Evolutionary conservation across 2,888 invertebrate genomes (phyloP).

Genomic region (Choristoneura rosaceana): DNA sequence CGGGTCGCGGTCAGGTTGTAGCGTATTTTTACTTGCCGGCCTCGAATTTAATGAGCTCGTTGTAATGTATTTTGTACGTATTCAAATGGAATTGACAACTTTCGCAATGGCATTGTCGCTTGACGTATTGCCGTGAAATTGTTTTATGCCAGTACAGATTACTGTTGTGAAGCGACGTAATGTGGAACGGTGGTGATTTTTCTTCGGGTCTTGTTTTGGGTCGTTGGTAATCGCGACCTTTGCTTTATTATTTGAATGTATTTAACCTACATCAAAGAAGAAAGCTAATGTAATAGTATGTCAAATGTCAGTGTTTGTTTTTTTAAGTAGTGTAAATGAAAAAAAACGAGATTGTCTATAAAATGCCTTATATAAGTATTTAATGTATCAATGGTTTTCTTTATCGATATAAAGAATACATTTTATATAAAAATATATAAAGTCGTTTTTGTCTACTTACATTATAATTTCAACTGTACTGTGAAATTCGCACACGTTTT

Average conservation of each 20-base stretch:
- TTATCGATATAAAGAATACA: no score
- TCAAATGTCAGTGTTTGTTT: neutral
- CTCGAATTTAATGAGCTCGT: constrained; percentile 64
- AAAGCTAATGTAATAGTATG: neutral
- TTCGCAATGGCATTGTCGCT: constrained; percentile 50
- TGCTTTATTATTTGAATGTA: constrained; percentile 19
- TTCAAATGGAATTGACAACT: constrained; percentile 52
- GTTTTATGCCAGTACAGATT: constrained; percentile 34
- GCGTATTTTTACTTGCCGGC: constrained; percentile 64
- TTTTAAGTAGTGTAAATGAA: no score
- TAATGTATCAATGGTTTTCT: no score
- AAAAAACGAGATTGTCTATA: no score
- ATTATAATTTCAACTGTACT: no score
- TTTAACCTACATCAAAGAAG: constrained; percentile 19
- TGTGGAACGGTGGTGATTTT: constrained; percentile 29
- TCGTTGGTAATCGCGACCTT: constrained; percentile 21
- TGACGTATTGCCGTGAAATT: constrained; percentile 49
- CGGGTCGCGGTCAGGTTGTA: constrained; percentile 69
- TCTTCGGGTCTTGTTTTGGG: constrained; percentile 10
- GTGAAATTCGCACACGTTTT: no score
- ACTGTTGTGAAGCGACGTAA: constrained; percentile 14
- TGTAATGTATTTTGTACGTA: constrained; percentile 54
- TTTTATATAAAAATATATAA: no score
- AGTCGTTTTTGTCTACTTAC: no score
- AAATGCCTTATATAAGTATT: no score